Evolutionary conservation across 1,140 invertebrate genomes (phyloP), one percentile per base, ranked within the genome.

Genomic region (Drosophila bifasciata): DNA sequence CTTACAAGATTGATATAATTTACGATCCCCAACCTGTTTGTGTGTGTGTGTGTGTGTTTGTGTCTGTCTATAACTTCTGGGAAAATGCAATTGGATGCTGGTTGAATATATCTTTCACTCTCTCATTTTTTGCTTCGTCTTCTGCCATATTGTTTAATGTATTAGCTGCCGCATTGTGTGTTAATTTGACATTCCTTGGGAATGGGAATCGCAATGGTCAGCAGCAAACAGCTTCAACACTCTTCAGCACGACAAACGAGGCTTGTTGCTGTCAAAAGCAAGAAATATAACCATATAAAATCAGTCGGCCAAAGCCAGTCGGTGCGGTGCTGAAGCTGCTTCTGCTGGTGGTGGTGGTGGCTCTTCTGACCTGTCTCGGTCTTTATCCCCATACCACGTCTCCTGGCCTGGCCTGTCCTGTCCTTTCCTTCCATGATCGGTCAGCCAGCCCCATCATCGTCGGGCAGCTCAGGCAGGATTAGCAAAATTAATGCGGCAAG

Each of bases 241-340:
- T 86, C 67, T 66, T 53, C 49, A 55, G 68, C 43, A 72, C 81
- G 81, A 85, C 81, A 85, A 85, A 85, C 81, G 81, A 85, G 81
- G 60, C 77, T 75, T 88, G 81, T 85, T 88, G 63, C 81, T 85
- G 81, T 85, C 81, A 85, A 78, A 88, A 88, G 78, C 68, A 71
- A 71, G 83, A 81, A 81, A 75, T 85, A 85, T 85, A 85, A 81
- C 77, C 81, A 88, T 85, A 85, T 88, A 86, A 85, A 85, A 85
- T 86, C 83, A 77, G 78, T 81, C 73, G 72, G 80, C 32, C 72
- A 60, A 73, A 77, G 64, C 73, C 76, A 36, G 11, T 36, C 32
- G 32, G 32, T 13, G 32, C 11, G 40, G 17, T 41, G 7, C 64
- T 43, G 64, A 46, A 46, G 66, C 64, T 40, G 59, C 36, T 45